Conservation (phyloP, 2,797 vertebrate genomes). For the Gila robusta region DNA sequence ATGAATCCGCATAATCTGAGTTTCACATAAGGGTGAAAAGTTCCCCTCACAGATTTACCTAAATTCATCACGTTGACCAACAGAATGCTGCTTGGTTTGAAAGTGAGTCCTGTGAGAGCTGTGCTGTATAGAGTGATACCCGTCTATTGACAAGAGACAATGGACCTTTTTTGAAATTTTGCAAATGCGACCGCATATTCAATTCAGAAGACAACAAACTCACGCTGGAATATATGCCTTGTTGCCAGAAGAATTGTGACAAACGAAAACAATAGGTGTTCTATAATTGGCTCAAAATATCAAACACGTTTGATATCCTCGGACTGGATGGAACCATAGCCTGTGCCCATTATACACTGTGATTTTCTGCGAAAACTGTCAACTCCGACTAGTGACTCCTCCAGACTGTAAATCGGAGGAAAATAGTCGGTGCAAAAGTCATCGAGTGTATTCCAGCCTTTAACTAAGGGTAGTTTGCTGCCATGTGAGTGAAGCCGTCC, state of each 20-base stretch:
- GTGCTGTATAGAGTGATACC: background rate
- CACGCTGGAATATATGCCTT: background rate
- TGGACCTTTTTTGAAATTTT: background rate
- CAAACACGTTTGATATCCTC: background rate
- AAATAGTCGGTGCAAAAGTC: background rate
- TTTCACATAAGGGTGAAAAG: background rate
- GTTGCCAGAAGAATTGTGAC: background rate
- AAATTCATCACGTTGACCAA: background rate
- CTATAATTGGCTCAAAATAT: background rate
- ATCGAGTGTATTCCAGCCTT: background rate
- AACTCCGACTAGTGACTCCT: background rate
- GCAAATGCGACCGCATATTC: background rate
- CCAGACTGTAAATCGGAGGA: background rate
- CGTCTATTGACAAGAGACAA: background rate
- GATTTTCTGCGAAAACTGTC: background rate
- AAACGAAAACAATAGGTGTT: background rate
- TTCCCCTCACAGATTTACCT: background rate
- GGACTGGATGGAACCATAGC: background rate
- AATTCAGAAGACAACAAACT: background rate
- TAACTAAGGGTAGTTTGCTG: constrained; percentile 33
- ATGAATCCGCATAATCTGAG: background rate
- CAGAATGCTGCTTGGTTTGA: background rate
- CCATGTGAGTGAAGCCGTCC: constrained; percentile 35
- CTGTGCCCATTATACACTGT: background rate
- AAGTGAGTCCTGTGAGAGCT: background rate